phyloP scores from a whole-genome alignment of 35 echinoderm and acorn worm genomes.

The Lytechinus pictus region DNA sequence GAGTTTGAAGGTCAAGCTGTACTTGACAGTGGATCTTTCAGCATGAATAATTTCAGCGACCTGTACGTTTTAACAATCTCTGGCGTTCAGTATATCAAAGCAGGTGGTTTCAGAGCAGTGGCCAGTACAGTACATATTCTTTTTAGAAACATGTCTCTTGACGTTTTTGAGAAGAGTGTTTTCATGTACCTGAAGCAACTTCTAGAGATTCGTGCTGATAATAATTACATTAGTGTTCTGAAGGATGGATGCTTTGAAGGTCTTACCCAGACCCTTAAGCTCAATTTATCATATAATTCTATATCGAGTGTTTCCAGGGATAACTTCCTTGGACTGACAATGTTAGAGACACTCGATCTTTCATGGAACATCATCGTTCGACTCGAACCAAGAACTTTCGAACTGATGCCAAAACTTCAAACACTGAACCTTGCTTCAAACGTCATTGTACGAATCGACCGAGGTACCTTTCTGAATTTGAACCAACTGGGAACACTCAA shows the following conservation, averaged over 20 bases:
- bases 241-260: constrained; percentile 16
- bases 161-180: not conserved
- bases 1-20: not conserved
- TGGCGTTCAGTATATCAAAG: not conserved
- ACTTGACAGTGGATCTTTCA: not conserved
- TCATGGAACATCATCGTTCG: not conserved
- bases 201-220: not conserved
- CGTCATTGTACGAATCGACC: not conserved
- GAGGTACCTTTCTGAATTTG: not conserved
- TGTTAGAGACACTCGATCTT: not conserved
- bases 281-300: not conserved
- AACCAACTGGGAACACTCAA: not conserved
- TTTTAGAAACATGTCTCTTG: not conserved
- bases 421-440: not conserved
- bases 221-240: not conserved
- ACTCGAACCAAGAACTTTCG: not conserved
- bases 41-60: not conserved
- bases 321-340: not conserved
- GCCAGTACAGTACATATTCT: not conserved
- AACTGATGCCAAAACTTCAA: not conserved
- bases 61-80: not conserved
- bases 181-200: constrained; percentile 3
- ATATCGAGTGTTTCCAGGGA: not conserved
- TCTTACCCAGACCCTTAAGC: not conserved
- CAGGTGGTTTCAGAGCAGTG: not conserved